Conservation (phyloP, 2,797 vertebrate species). For the Pogoniulus pusillus region DNA sequence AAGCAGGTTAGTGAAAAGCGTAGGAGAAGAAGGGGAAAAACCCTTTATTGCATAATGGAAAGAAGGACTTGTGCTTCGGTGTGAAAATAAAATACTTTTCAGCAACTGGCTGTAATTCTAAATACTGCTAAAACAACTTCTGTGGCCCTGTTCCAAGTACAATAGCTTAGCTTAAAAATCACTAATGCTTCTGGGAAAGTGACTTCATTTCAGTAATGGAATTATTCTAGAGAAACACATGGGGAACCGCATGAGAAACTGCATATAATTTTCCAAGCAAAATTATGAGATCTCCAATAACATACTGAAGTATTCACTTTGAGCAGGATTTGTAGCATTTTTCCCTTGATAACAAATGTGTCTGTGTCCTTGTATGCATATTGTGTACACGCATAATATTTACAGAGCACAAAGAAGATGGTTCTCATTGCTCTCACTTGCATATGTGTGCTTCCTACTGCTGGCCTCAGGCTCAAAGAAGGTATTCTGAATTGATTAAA, state of each 20-base stretch:
- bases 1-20: neutral
- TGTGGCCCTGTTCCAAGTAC: slow-evolving; percentile 5
- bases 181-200: neutral
- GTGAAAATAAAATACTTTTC: neutral
- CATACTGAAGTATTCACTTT: neutral
- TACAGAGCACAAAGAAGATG: neutral
- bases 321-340: neutral
- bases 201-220: slow-evolving; percentile 12
- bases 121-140: neutral
- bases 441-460: neutral
- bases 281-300: neutral
- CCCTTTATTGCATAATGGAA: neutral
- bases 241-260: neutral
- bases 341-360: neutral
- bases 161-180: slow-evolving; percentile 15
- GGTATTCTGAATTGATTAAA: neutral
- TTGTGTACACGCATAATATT: neutral
- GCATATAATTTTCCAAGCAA: neutral
- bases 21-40: neutral
- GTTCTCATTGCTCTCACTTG: neutral
- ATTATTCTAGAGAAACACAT: slow-evolving; percentile 10
- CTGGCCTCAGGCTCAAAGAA: neutral
- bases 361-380: neutral
- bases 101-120: neutral
- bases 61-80: neutral